Base-by-base conservation (phyloP, 2,888 invertebrate genomes). In the Criorhina ranunculi region DNA sequence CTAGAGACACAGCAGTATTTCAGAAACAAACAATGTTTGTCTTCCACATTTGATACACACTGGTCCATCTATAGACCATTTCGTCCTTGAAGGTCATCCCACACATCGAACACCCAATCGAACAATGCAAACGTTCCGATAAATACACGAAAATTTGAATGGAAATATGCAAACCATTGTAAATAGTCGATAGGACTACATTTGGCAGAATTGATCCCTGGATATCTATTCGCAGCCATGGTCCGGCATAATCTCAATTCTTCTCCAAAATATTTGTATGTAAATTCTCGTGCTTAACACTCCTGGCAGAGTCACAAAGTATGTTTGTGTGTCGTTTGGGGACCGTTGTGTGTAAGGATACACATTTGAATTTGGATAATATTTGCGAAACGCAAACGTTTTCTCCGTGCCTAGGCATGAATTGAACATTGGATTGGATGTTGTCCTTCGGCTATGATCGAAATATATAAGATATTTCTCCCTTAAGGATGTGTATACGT, bases 141-240 rank as follows among this genome's bases (percentile, higher is more conserved):
- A 55, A 55, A 19, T 17, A 57, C 57, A 57, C 57, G 24, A 42
- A 40, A 12, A 31, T 60, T 44, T 42, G 42, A 31, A 31, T 31
- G 60, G 7, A 11, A 59, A 59, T 40, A 24, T 59, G 40, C 24
- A 37, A 59, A 59, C 24, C 29, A 12, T 40, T 42, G 35, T 5
- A 37, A 37, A 57, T 57, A 35, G 19, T 57, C 37, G n/a, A 11
- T 6, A 12, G 2, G 19, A 19, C 37, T 12, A 37, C 42, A 24
- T 12, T 59, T 9, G 9, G 12, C 29, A 12, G 9, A 42, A 60
- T 60, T 15, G 42, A 31, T 44, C 35, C 15, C 60, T 29, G 42
- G 60, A 29, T 42, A 60, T 29, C 29, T 24, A 60, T 42, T 60
- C 29, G 2, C 24, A 24, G 24, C 24, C 24, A 19, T 31, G 31